A percentile compares a stretch with the other conserved stretches of the same genome.
These are phyloP conservation scores for Aricia artaxerxes DNA, from an alignment of 2,888 invertebrate genomes.

Conservation along the genomic window DNA sequence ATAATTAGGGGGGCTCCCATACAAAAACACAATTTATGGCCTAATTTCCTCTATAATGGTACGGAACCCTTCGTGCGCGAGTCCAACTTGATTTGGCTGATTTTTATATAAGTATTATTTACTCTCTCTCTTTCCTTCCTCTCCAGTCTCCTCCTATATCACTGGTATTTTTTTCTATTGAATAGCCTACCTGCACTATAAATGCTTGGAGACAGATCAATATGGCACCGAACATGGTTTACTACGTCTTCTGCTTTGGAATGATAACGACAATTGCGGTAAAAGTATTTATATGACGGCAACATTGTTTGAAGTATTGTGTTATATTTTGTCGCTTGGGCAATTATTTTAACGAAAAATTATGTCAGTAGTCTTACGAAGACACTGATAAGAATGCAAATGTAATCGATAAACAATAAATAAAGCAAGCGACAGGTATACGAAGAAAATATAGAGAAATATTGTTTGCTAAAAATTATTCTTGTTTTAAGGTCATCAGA, in stretches of 20 bases:
- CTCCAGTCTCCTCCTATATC: no score
- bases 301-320: not conserved
- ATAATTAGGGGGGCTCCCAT: no score
- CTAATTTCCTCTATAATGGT: no score
- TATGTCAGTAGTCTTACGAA: not conserved
- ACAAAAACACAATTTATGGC: no score
- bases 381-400: not conserved
- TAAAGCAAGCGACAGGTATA: not conserved
- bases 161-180: not conserved
- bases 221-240: not conserved
- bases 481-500: no score
- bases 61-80: no score
- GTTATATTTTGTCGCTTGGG: not conserved
- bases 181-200: not conserved
- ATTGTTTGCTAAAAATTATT: no score
- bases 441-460: no score
- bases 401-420: not conserved
- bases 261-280: not conserved
- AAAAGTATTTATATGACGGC: constrained; percentile 1
- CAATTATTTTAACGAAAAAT: not conserved
- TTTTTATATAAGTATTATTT: no score
- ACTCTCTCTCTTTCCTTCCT: no score
- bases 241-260: not conserved
- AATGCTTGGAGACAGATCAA: not conserved
- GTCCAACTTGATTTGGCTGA: no score